A percentile compares a stretch with the other conserved stretches of the same genome.
Evolutionary conservation across 2,797 vertebrate genomes (phyloP).

Genomic region (Argyrosomus regius): DNA sequence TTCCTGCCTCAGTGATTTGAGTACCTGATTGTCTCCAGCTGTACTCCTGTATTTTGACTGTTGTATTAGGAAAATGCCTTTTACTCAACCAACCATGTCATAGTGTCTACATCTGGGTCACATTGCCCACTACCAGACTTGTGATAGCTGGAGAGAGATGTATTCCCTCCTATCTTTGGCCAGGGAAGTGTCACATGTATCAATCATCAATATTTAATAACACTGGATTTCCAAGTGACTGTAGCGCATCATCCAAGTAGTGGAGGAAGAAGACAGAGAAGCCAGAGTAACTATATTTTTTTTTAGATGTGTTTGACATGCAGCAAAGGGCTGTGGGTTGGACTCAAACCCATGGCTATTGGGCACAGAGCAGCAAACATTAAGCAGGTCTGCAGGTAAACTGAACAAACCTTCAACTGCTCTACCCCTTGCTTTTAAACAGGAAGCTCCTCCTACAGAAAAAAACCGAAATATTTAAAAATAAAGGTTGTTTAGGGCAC

Average conservation of each 20-base stretch:
- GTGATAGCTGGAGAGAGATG: background rate
- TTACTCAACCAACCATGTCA: background rate
- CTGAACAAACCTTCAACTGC: background rate
- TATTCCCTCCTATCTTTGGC: background rate
- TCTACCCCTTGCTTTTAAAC: background rate
- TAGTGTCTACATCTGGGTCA: background rate
- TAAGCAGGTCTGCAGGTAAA: background rate
- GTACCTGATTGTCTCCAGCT: background rate
- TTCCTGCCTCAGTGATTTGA: background rate
- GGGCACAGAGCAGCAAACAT: background rate
- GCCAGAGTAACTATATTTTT: background rate
- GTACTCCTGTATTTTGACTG: background rate
- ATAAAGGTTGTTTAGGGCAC: too few species aligned
- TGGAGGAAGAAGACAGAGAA: background rate
- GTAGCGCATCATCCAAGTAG: too few species aligned
- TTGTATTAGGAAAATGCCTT: constrained; percentile 1
- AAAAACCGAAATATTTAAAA: too few species aligned
- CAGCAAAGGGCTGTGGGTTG: too few species aligned
- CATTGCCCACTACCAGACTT: background rate
- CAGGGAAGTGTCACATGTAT: background rate
- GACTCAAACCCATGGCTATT: background rate
- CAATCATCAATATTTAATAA: background rate
- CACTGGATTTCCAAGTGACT: background rate
- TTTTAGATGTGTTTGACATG: too few species aligned
- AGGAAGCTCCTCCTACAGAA: background rate